These are phyloP conservation scores for Steinernema hermaphroditum DNA, from an alignment of 2,888 invertebrate genomes.

Conservation along the genomic window DNA sequence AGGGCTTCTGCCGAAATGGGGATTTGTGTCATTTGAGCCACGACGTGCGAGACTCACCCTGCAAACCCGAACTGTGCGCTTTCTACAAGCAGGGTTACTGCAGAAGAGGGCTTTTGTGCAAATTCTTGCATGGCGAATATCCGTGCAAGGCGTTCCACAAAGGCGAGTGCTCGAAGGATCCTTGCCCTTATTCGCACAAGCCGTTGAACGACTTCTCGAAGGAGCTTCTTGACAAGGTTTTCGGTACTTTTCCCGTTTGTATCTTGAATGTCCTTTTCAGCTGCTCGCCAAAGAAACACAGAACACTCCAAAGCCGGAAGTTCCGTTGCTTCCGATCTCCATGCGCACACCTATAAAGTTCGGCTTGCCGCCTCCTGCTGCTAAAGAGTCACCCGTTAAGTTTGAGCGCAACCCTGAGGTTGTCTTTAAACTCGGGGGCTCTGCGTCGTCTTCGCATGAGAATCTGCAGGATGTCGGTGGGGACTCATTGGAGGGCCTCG, in stretches of 20 bases:
- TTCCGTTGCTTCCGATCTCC: neutral
- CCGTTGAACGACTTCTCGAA: constrained; percentile 63
- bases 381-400: neutral
- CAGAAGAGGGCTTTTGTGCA: constrained; percentile 51
- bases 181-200: constrained; percentile 62
- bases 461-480: no score
- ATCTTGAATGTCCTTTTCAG: no score
- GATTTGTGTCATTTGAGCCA: constrained; percentile 65
- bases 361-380: neutral
- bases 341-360: neutral
- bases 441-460: no score
- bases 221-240: constrained; percentile 58
- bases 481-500: no score
- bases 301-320: neutral
- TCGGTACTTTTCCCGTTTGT: neutral
- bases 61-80: constrained; percentile 62
- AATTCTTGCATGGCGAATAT: constrained; percentile 63
- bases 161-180: constrained; percentile 57
- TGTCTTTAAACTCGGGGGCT: no score
- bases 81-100: constrained; percentile 65
- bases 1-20: constrained; percentile 66
- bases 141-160: constrained; percentile 59
- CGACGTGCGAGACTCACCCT: constrained; percentile 56
- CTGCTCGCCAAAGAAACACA: no score
- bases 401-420: no score